Conservation (phyloP, 2,797 vertebrate species). For the Pempheris klunzingeri region DNA sequence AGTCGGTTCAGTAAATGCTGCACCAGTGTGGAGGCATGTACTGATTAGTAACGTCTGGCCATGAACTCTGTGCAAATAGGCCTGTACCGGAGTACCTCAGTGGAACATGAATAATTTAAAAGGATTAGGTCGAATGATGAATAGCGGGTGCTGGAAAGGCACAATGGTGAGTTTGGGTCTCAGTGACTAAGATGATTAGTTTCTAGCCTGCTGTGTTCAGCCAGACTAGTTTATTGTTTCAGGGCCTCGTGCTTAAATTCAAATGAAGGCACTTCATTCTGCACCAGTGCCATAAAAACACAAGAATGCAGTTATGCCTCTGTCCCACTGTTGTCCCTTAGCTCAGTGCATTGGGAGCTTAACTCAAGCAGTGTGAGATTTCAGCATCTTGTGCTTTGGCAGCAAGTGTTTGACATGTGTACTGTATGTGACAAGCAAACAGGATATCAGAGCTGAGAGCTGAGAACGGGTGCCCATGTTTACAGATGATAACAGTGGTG, state of each 20-base stretch:
- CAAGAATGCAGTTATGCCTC: slow-evolving; percentile 19
- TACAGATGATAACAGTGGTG: background rate
- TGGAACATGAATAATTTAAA: slow-evolving; percentile 82
- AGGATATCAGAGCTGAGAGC: slow-evolving; percentile 25
- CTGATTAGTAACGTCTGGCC: slow-evolving; percentile 72
- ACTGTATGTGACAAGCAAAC: slow-evolving; percentile 46
- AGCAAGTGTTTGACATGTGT: slow-evolving; percentile 44
- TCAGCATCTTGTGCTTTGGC: slow-evolving; percentile 23
- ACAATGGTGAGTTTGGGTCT: slow-evolving; percentile 68
- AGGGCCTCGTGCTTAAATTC: slow-evolving; percentile 53
- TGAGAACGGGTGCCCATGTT: slow-evolving; percentile 5
- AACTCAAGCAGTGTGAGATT: slow-evolving; percentile 38
- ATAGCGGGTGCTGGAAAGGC: slow-evolving; percentile 62
- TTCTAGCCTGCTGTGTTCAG: slow-evolving; percentile 54
- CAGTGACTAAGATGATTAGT: slow-evolving; percentile 73
- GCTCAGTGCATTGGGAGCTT: slow-evolving; percentile 38
- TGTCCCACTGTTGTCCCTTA: slow-evolving; percentile 15
- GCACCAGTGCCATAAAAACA: slow-evolving; percentile 45
- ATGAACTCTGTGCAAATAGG: slow-evolving; percentile 71
- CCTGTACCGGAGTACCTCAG: slow-evolving; percentile 61
- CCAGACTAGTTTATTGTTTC: slow-evolving; percentile 60
- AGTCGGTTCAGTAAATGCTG: slow-evolving; percentile 63
- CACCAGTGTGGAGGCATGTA: slow-evolving; percentile 56
- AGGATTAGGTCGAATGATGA: slow-evolving; percentile 73
- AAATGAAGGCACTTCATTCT: slow-evolving; percentile 55